Conservation (phyloP, 2,888 invertebrate species). For the Nephrotoma appendiculata region DNA sequence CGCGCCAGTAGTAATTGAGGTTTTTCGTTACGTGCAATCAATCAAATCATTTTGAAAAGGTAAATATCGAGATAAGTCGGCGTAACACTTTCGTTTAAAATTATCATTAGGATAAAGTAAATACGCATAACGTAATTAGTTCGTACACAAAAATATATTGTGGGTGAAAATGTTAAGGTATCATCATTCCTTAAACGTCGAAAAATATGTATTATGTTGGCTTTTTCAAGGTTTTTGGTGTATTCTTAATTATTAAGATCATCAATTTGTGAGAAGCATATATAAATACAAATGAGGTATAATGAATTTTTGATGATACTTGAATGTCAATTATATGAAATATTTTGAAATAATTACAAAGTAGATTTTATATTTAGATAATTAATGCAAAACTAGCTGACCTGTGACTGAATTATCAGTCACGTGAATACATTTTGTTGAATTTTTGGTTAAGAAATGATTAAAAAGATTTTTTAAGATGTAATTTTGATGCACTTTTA, state of each 20-base stretch:
- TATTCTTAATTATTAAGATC: neutral
- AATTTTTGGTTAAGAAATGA: too few species aligned
- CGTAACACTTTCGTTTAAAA: neutral
- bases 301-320: neutral
- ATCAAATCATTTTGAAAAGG: too few species aligned
- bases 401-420: too few species aligned
- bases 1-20: too few species aligned
- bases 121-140: too few species aligned
- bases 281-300: neutral
- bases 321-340: neutral
- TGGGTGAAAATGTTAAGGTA: neutral
- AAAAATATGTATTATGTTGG: neutral
- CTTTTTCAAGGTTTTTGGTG: neutral
- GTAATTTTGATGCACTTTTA: too few species aligned
- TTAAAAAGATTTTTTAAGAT: too few species aligned
- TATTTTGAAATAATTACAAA: neutral
- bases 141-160: neutral
- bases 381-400: neutral
- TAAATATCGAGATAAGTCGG: too few species aligned
- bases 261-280: neutral
- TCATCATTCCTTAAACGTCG: neutral
- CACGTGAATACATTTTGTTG: too few species aligned
- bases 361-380: neutral
- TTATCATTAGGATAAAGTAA: neutral
- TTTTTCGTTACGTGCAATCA: too few species aligned